Evolutionary conservation across 2,797 vertebrate species (phyloP), one percentile per base, ranked within the genome.

Genomic region (Poecilia picta): DNA sequence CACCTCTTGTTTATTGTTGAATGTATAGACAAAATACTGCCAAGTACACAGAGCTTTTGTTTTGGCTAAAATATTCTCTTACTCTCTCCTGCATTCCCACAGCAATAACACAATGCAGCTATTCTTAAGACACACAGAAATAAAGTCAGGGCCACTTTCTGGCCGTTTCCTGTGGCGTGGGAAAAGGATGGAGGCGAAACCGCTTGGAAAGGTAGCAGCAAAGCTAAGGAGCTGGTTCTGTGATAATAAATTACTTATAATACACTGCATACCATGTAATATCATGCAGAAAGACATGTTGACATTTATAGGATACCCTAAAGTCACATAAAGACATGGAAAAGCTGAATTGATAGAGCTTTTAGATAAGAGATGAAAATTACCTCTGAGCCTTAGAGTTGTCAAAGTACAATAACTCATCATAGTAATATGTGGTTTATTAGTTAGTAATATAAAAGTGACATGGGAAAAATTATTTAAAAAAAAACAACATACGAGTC

Each of bases 21-120:
- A 81, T 73, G 36, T 76, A 76, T 64, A 75, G 70, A 81, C 70
- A 82, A 79, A 81, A 84, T 68, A 51, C 70, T 49, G 53, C 8
- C 43, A 64, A 66, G 77, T 73, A 57, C 64, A 83, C n/a, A 59
- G 83, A 51, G 55, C 64, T 80, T 89, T 85, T 91, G 87, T 92
- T 92, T 90, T 78, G 80, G 72, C 83, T 73, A 4, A 81, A 75
- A 72, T 81, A 83, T 84, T 91, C 80, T 82, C 81, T 53, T 72
- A 78, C 81, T 84, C 72, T 39, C 79, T 81, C 77, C 75, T 84
- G 59, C 83, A 84, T 92, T 93, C 89, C 88, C 90, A 94, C 91
- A 94, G 94, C 93, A 94, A 94, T 93, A 86, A 91, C 89, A 95
- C 94, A 95, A 95, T 95, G 92, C 92, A 78, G 91, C 93, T 95